Percentiles rank a stretch among this genome's conserved stretches.
These are phyloP conservation scores for Rattus norvegicus DNA, from an alignment of 2,113 vertebrate genomes.

Conservation along the genomic window DNA sequence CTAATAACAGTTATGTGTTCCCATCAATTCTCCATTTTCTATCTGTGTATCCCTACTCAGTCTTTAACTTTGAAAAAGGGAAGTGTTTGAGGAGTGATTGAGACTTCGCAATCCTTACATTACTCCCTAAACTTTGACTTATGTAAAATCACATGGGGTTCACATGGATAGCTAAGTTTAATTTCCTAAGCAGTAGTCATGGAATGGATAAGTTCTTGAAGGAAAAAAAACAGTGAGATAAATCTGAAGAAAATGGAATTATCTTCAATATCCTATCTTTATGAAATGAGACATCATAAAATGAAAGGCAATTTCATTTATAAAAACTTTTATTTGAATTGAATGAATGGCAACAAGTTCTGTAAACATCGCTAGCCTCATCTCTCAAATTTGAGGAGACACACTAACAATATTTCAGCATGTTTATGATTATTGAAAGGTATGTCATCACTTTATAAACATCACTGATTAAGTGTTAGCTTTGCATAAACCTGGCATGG, in stretches of 20 bases:
- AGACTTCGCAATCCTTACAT: neutral
- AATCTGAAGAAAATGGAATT: no score
- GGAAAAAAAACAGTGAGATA: no score
- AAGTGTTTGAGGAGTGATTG: rapidly evolving
- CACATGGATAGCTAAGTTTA: no score
- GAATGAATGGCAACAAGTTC: no score
- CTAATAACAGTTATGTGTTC: neutral
- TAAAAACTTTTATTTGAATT: no score
- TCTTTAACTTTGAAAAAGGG: neutral
- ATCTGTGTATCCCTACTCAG: neutral
- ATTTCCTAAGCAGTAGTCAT: no score
- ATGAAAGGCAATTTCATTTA: no score
- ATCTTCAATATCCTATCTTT: no score
- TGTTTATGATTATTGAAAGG: neutral
- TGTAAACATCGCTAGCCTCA: neutral
- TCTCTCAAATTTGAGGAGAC: neutral
- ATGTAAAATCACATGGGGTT: neutral
- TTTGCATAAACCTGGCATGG: neutral
- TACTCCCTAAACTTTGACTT: neutral
- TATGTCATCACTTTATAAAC: neutral
- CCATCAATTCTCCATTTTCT: neutral
- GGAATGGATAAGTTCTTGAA: no score
- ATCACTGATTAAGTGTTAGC: neutral
- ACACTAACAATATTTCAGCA: neutral
- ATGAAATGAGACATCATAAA: no score